A percentile compares a stretch with the other conserved stretches of the same genome.
These are phyloP conservation scores for Macrotis lagotis DNA, from an alignment of 2,113 vertebrate species.

Conservation along the genomic window DNA sequence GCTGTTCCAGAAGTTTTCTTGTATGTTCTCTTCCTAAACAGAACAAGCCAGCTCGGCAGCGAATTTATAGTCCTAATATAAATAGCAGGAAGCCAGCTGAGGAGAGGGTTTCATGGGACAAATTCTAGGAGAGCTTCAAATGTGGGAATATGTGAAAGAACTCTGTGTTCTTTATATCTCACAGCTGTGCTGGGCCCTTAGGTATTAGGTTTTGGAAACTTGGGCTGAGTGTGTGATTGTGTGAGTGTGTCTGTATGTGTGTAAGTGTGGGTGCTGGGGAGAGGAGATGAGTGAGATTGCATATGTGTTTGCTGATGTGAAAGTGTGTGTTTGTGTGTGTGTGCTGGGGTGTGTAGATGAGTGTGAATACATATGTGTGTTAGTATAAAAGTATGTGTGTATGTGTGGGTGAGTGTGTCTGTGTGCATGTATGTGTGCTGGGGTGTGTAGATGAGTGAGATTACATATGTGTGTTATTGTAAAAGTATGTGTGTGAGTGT, in stretches of 20 bases:
- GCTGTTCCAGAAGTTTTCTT: conserved; percentile 66
- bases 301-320: no score
- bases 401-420: no score
- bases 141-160: conserved; percentile 41
- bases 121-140: conserved; percentile 34
- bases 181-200: conserved; percentile 42
- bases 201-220: conserved; percentile 48
- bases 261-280: no score
- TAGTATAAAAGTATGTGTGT: no score
- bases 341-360: no score
- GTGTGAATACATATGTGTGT: no score
- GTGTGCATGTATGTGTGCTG: no score
- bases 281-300: no score
- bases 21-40: conserved; percentile 56
- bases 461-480: no score
- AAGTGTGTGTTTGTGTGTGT: no score
- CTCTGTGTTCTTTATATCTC: conserved; percentile 32
- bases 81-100: conserved; percentile 71
- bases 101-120: conserved; percentile 25
- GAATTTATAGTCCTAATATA: conserved; percentile 55
- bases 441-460: no score
- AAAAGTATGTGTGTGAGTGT: no score
- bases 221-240: neutral
- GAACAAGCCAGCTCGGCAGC: conserved; percentile 58
- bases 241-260: neutral